Evolutionary conservation across 2,888 invertebrate genomes (phyloP).

Genomic region (Emesis russula): DNA sequence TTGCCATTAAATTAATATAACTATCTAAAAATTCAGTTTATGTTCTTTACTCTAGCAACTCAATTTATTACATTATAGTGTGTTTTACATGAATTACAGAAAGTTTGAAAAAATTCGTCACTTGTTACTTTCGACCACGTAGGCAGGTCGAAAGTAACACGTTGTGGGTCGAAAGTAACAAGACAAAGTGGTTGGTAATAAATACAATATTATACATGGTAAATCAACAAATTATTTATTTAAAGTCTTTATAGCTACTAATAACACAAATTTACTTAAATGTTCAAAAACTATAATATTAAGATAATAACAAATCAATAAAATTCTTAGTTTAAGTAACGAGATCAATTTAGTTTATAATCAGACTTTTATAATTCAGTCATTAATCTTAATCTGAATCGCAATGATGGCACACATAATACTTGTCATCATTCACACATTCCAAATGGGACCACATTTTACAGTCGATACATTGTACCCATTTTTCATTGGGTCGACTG

Average conservation of each 20-base stretch:
- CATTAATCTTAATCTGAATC: conserved; percentile 11
- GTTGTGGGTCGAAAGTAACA: conserved; percentile 79
- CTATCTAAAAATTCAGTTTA: conserved; percentile 64
- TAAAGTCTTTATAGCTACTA: conserved; percentile 42
- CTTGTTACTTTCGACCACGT: conserved; percentile 77
- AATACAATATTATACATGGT: conserved; percentile 50
- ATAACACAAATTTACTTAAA: conserved; percentile 53
- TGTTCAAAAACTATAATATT: conserved; percentile 39
- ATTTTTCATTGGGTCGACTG: not conserved
- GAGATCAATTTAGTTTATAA: conserved; percentile 38
- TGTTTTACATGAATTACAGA: conserved; percentile 43
- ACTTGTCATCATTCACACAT: conserved; percentile 13
- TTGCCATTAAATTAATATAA: conserved; percentile 66
- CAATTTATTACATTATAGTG: conserved; percentile 48
- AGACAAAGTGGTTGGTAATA: conserved; percentile 58
- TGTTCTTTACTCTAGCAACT: conserved; percentile 44
- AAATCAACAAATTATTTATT: conserved; percentile 71
- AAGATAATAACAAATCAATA: conserved; percentile 40
- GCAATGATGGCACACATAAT: conserved; percentile 34
- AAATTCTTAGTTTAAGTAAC: conserved; percentile 36
- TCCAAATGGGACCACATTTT: conserved; percentile 35
- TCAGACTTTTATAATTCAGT: conserved; percentile 28
- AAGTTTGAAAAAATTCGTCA: conserved; percentile 49
- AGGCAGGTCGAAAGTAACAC: conserved; percentile 78
- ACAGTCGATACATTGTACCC: conserved; percentile 35